These are phyloP conservation scores for Rhinogobius similis DNA, from an alignment of 2,113 vertebrate species.

Conservation along the genomic window DNA sequence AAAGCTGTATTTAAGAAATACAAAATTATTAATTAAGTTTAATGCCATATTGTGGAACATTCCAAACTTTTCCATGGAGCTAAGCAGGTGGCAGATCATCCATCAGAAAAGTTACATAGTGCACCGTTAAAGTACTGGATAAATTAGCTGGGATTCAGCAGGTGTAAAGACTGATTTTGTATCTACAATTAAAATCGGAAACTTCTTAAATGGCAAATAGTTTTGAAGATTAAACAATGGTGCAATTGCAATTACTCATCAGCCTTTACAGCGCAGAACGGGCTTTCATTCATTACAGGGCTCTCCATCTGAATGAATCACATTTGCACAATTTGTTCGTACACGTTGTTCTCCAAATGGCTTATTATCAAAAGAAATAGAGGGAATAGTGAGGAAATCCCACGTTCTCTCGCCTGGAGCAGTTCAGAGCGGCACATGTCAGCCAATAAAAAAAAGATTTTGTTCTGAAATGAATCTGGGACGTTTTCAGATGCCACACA, in stretches of 20 bases:
- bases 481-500: constrained; percentile 8
- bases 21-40: too few relatives aligned
- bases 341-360: background rate
- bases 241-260: background rate
- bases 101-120: too few relatives aligned
- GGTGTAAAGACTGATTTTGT: too few relatives aligned
- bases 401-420: background rate
- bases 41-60: too few relatives aligned
- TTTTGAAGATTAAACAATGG: background rate
- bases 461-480: constrained; percentile 10
- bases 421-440: background rate
- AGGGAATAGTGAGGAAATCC: background rate
- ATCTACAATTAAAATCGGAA: background rate
- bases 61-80: too few relatives aligned
- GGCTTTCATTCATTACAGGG: background rate
- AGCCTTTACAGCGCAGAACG: background rate
- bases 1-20: too few relatives aligned
- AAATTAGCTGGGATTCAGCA: too few relatives aligned
- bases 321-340: background rate
- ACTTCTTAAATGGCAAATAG: background rate
- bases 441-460: constrained; percentile 17
- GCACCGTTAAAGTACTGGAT: too few relatives aligned
- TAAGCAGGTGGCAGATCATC: too few relatives aligned
- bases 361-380: constrained; percentile 14
- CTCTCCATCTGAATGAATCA: constrained; percentile 3